These are phyloP conservation scores for Galendromus occidentalis DNA, from an alignment of 1,140 invertebrate species.

Conservation along the genomic window DNA sequence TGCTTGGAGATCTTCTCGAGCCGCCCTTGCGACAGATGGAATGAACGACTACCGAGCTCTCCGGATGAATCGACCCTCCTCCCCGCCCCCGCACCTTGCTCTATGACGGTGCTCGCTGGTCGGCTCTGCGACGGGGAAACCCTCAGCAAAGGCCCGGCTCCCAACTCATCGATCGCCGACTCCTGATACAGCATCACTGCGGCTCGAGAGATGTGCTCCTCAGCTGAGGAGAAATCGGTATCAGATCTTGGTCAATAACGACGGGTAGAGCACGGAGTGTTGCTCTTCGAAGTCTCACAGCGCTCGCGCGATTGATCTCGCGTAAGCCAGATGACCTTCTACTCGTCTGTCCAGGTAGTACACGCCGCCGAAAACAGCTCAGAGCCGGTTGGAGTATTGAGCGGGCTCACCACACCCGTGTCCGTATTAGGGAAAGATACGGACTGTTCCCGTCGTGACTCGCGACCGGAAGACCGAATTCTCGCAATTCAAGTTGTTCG, in stretches of 20 bases:
- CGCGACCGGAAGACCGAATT: constrained; percentile 62
- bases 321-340: constrained; percentile 27
- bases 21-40: constrained; percentile 18
- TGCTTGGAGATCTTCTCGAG: constrained; percentile 39
- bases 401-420: constrained; percentile 90
- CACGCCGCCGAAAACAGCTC: constrained; percentile 84
- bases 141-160: constrained; percentile 48
- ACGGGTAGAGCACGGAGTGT: constrained; percentile 40
- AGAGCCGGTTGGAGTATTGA: constrained; percentile 78
- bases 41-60: background rate
- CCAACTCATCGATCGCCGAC: background rate
- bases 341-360: constrained; percentile 63
- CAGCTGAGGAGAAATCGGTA: constrained; percentile 16
- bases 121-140: constrained; percentile 43
- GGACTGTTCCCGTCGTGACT: constrained; percentile 92
- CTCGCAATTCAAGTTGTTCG: constrained; percentile 55
- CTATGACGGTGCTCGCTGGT: constrained; percentile 44
- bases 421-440: constrained; percentile 82
- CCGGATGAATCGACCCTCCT: constrained; percentile 60
- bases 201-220: constrained; percentile 40
- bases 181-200: constrained; percentile 43
- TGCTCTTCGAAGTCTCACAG: constrained; percentile 38
- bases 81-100: constrained; percentile 59
- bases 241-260: constrained; percentile 32
- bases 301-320: constrained; percentile 26